Evolutionary conservation across 2,113 vertebrate genomes (phyloP), one percentile per base, ranked within the genome.

Genomic region (Pseudorhombus dupliciocellatus): DNA sequence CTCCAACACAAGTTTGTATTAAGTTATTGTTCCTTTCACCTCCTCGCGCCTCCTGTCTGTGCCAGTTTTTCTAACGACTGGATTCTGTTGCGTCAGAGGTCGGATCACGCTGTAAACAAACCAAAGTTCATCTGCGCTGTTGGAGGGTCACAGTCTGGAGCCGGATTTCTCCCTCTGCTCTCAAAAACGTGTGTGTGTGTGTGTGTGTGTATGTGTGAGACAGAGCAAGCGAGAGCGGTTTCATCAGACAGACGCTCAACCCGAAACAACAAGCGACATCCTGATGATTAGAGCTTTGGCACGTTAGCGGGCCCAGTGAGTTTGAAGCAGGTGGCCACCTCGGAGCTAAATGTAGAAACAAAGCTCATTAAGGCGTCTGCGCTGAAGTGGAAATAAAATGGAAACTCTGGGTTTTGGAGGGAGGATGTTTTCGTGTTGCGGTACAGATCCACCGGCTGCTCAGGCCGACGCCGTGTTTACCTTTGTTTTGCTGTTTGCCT

Each of bases 251-350:
- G 55, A 62, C 25, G 67, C 53, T 51, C 11, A 30, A 18, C 40
- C 40, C 26, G 5, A 34, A 70, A 80, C 11, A 15, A 71, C 67
- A 42, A 65, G 50, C 75, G 44, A 22, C 75, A 69, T 66, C 68
- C 69, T 70, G 76, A 77, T 69, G 71, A 85, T 84, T 73, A 68
- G 40, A 37, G 50, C 34, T 51, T 26, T 58, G 61, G 74, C 55
- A 16, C 44, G 52, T 79, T 67, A 81, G 73, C 9, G 24, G 1
- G 6, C 60, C 26, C 34, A 72, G 80, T 74, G 50, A 57, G 57
- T 78, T 75, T 71, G 37, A 48, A 86, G 70, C 89, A 88, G 88
- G 84, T 90, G 88, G 83, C 62, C 52, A 10, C 60, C 83, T 79
- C 26, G 22, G 1, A 88, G 89, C 84, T 70, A 79, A 84, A 70